Conservation (phyloP, 2,888 invertebrate genomes). For the Macrophya annulata region DNA sequence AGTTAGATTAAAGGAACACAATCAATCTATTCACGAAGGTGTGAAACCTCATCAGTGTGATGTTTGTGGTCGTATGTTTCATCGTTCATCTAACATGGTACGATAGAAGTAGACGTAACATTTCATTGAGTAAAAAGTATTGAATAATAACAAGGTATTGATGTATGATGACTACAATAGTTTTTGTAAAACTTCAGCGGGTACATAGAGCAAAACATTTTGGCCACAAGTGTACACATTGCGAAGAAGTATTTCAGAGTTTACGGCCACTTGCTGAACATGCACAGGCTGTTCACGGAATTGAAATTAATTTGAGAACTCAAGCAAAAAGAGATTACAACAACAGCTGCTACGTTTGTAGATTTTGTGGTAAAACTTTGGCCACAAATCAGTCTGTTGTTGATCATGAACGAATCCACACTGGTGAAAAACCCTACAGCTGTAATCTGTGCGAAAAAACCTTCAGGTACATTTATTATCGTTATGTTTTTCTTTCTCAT, state of each 20-base stretch:
- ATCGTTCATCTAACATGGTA: constrained; percentile 69
- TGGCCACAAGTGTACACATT: constrained; percentile 65
- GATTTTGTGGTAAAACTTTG: constrained; percentile 67
- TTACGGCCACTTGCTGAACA: constrained; percentile 60
- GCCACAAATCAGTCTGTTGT: constrained; percentile 65
- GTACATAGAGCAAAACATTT: constrained; percentile 65
- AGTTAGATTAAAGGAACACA: constrained; percentile 66
- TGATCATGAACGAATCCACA: constrained; percentile 67
- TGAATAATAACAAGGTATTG: neutral
- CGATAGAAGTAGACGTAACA: constrained; percentile 26
- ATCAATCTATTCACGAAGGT: constrained; percentile 67
- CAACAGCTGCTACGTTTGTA: constrained; percentile 63
- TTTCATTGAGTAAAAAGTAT: neutral
- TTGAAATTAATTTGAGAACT: constrained; percentile 61
- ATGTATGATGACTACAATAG: constrained; percentile 20
- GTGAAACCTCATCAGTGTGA: constrained; percentile 69
- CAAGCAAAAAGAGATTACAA: constrained; percentile 60
- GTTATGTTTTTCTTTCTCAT: neutral
- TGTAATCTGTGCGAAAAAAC: constrained; percentile 66
- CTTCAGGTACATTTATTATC: constrained; percentile 62
- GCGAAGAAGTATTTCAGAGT: constrained; percentile 62
- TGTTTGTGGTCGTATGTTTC: constrained; percentile 67
- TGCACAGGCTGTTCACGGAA: constrained; percentile 61
- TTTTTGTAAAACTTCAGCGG: constrained; percentile 59
- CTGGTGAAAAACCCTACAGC: constrained; percentile 66